Conservation (phyloP, 2,113 vertebrate species). For the Isichthys henryi region DNA sequence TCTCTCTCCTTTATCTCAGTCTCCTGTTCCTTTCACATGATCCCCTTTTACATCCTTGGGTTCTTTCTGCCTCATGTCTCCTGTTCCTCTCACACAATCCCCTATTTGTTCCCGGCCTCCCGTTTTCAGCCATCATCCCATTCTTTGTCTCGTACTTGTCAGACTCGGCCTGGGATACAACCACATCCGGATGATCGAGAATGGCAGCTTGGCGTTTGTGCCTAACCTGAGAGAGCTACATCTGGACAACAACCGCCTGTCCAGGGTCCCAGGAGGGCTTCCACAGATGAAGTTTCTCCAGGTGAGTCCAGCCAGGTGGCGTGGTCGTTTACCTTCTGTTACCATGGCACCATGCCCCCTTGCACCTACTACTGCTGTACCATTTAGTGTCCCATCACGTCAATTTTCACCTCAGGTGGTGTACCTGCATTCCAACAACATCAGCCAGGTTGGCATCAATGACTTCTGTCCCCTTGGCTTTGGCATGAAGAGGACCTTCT, state of each 20-base stretch:
- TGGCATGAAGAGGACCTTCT: slow-evolving; percentile 76
- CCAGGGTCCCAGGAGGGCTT: slow-evolving; percentile 67
- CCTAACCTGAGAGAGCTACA: slow-evolving; percentile 74
- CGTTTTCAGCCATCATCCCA: neutral
- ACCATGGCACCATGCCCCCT: neutral
- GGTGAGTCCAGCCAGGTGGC: slow-evolving; percentile 46
- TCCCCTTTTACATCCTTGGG: neutral
- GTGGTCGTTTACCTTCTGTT: neutral
- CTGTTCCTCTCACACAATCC: neutral
- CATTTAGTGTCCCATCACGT: neutral
- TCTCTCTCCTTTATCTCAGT: neutral
- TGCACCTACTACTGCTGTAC: neutral
- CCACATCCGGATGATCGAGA: slow-evolving; percentile 78
- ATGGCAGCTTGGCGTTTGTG: slow-evolving; percentile 71
- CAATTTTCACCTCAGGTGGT: slow-evolving; percentile 60
- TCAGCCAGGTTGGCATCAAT: slow-evolving; percentile 63
- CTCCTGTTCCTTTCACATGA: neutral
- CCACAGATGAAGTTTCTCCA: slow-evolving; percentile 80
- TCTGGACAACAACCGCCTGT: slow-evolving; percentile 77
- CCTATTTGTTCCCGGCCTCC: neutral
- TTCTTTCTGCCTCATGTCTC: neutral
- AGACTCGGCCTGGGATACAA: slow-evolving; percentile 80
- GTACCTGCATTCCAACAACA: slow-evolving; percentile 81
- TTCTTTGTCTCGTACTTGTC: neutral
- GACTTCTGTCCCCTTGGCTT: slow-evolving; percentile 79